A percentile compares a stretch with the other conserved stretches of the same genome.
Conservation (phyloP, 2,113 vertebrate species). For the Dasypus novemcinctus region DNA sequence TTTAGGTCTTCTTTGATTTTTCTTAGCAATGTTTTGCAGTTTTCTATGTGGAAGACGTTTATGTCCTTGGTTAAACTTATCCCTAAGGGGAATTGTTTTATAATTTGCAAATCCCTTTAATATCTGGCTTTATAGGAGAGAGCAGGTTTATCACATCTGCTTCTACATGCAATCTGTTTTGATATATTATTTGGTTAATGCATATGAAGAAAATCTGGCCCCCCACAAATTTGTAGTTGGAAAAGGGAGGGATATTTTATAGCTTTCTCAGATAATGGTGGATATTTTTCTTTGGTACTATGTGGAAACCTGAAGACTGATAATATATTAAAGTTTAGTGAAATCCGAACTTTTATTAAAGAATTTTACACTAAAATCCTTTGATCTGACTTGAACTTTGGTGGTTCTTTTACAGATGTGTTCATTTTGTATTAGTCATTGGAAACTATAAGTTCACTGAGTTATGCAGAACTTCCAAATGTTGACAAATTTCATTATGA, state of each 20-base stretch:
- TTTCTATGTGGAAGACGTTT: too few species aligned
- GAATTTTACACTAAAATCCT: background rate
- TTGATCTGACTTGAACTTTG: background rate
- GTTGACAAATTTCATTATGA: background rate
- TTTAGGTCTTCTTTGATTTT: too few species aligned
- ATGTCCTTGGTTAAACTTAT: too few species aligned
- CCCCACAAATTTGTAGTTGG: background rate
- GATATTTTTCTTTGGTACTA: slow-evolving; percentile 9
- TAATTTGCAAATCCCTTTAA: slow-evolving; percentile 12
- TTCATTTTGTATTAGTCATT: background rate
- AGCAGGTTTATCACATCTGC: background rate
- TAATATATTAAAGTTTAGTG: background rate
- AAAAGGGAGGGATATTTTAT: background rate
- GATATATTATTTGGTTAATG: background rate
- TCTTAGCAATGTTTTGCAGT: too few species aligned
- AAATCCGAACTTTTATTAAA: background rate
- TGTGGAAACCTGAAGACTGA: background rate
- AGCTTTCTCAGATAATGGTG: background rate
- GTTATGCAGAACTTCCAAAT: slow-evolving; percentile 2
- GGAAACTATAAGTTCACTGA: background rate
- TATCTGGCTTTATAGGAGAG: slow-evolving; percentile 21
- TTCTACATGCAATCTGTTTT: background rate
- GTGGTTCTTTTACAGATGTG: background rate
- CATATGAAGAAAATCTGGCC: background rate
- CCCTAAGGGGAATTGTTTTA: background rate